Evolutionary conservation across 2,888 invertebrate species (phyloP), one percentile per base, ranked within the genome.

Genomic region (Patella caerulea): DNA sequence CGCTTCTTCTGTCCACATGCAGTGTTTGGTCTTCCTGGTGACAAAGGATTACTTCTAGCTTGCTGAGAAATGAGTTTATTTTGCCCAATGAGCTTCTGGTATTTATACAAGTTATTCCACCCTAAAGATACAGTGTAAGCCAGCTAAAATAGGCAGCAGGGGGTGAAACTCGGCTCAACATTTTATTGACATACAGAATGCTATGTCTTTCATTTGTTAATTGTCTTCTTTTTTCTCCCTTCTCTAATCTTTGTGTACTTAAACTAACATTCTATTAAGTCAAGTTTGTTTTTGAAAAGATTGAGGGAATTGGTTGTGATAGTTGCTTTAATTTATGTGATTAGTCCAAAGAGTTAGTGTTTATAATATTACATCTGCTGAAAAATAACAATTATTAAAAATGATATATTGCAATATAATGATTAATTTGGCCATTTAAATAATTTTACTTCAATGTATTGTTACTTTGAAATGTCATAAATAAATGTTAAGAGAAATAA

Each of bases 1-100:
- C 55, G 72, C 73, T 76, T 76, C 76, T 69, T 76, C 24, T n/a
- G 69, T 69, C 59, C 73, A 76, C 76, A 76, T 24, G 53, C 72
- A 65, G 65, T 76, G 73, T 76, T 76, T 76, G 76, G 45, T 73
- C 76, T 52, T 71, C 76, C 71, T 54, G 73, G 76, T 76, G 72
- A 79, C 79, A 79, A 81, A 81, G 73, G 81, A 81, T 81, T 79
- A 81, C 79, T 75, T 77, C 74, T 74, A 72, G 74, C 77, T 76
- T 71, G 65, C 55, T 59, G 72, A 56, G 77, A 81, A 81, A 81
- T 81, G 77, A 79, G 81, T 81, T 81, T 59, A 75, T 72, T 73
- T 70, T 54, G 70, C 79, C 79, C 75, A 79, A 81, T 65, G 65
- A 65, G 14, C 65, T 24, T 19, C 12, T 65, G 65, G 24, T 45